Base-by-base conservation (phyloP, 2,113 vertebrate species). In the Rhegmatorhina hoffmannsi region DNA sequence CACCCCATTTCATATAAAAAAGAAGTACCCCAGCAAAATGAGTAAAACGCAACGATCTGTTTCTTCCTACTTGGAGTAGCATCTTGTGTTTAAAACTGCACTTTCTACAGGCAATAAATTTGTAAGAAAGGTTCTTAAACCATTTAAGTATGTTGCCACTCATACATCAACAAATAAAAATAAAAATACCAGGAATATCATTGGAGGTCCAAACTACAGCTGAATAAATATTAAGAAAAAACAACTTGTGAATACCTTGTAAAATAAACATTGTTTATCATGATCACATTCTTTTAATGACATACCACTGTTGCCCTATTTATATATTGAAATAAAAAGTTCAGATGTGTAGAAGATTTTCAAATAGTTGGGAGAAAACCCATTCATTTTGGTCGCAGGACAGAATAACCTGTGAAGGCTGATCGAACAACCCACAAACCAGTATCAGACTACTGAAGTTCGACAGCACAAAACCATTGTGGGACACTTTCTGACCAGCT, bases 281-380 rank as follows among this genome's bases (percentile, higher is more conserved):
- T 43, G 10, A 55, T 47, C 26, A 67, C 34, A 75, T 81, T 63
- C 10, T 3, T 73, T 87, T 46, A 76, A 58, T n/a, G 36, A 58
- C 7, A 21, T 47, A 58, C 1, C 8, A 56, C 6, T 1, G 0
- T 11, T 52, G 16, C 6, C 7, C 10, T 31, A 24, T 68, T 47
- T 47, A 63, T 67, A 12, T 67, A 17, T 19, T 43, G 20, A 89
- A 77, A 74, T 44, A 73, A 56, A 80, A 8, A 60, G 2, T 63
- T 81, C n/a, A 44, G 23, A 52, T 53, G 10, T 68, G 9, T n/a
- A 77, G 17, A 34, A 56, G 13, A 64, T 38, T 89, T 94, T 90
- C 20, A 62, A 50, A 50, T 8, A 43, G 5, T 78, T 7, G 38
- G 17, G 36, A 77, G 11, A 74, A 93, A 94, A 80, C 2, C 29